Evolutionary conservation across 2,113 vertebrate genomes (phyloP), one percentile per base, ranked within the genome.

Genomic region (Astur gentilis): DNA sequence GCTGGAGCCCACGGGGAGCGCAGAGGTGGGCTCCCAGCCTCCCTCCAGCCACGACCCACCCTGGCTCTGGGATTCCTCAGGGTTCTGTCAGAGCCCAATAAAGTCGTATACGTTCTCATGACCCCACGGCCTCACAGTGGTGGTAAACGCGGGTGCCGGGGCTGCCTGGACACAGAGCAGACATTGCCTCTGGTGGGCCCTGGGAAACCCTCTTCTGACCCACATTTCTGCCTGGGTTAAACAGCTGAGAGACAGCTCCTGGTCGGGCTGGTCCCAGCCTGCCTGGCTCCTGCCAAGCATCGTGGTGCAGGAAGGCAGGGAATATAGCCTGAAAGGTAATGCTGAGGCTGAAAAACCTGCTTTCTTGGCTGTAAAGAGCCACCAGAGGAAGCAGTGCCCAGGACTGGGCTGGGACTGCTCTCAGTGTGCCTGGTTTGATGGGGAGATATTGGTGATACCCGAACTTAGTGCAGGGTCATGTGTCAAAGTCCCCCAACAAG

Each of bases 51-150:
- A 47, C 3, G 7, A 4, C 50, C 19, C 5, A 8, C 31, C 5
- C 45, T 4, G 9, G 86, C 44, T 97, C 97, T 96, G 97, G 81
- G 84, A 89, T 96, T 92, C 61, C 77, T 97, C 95, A 95, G 70
- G 47, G 58, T 40, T 89, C 72, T 95, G 89, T 93, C 96, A 96
- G 87, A 85, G 83, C 83, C 87, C 86, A 95, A 15, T 96, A 95
- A 95, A 96, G 57, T 42, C 12, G 5, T 64, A 75, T 77, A 45
- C 40, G 69, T 94, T 97, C 94, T 97, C 96, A 93, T 85, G 96
- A 97, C 91, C 94, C 83, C 81, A 61, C 1, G 4, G 90, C 92
- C 83, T 64, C 22, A 10, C 26, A 60, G 92, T 7, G 0, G 55
- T 44, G 69, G 71, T 77, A 50, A 95, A 84, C 0, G 1, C 1